Conservation (phyloP, 2,113 vertebrate genomes). For the Azemiops feae region DNA sequence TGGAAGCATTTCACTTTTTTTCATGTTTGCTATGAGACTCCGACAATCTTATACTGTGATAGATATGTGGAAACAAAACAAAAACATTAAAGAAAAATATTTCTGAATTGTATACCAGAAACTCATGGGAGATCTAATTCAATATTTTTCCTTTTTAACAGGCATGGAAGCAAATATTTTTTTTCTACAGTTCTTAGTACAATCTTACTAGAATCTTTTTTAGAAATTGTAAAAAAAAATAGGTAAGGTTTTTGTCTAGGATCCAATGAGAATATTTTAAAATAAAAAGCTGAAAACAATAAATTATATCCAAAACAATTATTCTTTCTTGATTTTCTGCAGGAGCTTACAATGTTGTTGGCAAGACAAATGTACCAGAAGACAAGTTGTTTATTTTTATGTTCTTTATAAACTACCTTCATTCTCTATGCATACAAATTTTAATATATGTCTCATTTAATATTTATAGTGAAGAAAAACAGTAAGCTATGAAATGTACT, state of each 20-base stretch:
- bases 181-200: neutral
- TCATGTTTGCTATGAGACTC: neutral
- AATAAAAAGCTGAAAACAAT: neutral
- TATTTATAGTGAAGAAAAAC: slow-evolving; percentile 26
- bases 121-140: neutral
- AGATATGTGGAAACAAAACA: neutral
- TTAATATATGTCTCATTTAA: slow-evolving; percentile 49
- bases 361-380: neutral
- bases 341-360: neutral
- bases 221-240: neutral
- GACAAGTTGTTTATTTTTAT: neutral
- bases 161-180: neutral
- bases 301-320: neutral
- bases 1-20: neutral
- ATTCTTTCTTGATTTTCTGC: neutral
- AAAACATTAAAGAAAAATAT: neutral
- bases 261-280: neutral
- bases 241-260: neutral
- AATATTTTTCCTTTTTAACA: neutral
- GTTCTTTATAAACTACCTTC: slow-evolving; percentile 8
- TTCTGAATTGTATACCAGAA: neutral
- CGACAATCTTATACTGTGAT: neutral
- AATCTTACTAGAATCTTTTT: neutral
- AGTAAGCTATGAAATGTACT: slow-evolving; percentile 31
- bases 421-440: neutral